These are phyloP conservation scores for Sphaerodactylus townsendi DNA, from an alignment of 2,113 vertebrate species.

Conservation along the genomic window DNA sequence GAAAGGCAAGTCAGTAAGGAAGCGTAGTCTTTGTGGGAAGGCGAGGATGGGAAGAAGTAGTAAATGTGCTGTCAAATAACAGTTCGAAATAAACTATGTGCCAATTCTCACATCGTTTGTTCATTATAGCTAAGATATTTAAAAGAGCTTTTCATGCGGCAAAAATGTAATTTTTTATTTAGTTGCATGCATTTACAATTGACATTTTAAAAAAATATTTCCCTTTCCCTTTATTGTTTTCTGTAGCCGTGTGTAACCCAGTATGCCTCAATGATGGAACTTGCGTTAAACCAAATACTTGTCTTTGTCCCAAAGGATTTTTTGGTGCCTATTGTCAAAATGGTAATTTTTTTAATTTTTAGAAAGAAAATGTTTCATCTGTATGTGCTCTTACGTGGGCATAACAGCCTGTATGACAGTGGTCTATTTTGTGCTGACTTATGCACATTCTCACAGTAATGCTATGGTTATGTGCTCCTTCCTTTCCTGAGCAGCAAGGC, in stretches of 20 bases:
- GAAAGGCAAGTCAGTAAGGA: neutral
- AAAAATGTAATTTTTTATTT: constrained; percentile 39
- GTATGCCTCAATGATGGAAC: constrained; percentile 90
- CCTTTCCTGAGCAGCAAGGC: no score
- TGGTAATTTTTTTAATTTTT: constrained; percentile 70
- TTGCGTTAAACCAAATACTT: constrained; percentile 83
- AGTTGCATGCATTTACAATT: neutral
- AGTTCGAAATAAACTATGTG: neutral
- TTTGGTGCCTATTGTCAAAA: constrained; percentile 90
- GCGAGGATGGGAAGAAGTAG: neutral
- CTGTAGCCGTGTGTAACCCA: constrained; percentile 84
- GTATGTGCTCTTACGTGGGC: no score
- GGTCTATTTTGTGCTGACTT: no score
- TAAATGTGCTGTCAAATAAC: neutral
- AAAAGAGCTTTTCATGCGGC: constrained; percentile 11
- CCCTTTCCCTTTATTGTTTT: constrained; percentile 16
- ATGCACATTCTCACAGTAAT: no score
- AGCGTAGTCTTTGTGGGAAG: neutral
- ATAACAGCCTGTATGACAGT: no score
- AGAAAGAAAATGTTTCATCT: neutral
- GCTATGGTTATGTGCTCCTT: no score
- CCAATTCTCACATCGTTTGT: neutral
- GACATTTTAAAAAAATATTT: constrained; percentile 17
- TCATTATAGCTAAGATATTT: neutral
- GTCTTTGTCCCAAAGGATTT: constrained; percentile 88